These are phyloP conservation scores for Onthophagus taurus DNA, from an alignment of 1,140 invertebrate genomes.

Conservation along the genomic window DNA sequence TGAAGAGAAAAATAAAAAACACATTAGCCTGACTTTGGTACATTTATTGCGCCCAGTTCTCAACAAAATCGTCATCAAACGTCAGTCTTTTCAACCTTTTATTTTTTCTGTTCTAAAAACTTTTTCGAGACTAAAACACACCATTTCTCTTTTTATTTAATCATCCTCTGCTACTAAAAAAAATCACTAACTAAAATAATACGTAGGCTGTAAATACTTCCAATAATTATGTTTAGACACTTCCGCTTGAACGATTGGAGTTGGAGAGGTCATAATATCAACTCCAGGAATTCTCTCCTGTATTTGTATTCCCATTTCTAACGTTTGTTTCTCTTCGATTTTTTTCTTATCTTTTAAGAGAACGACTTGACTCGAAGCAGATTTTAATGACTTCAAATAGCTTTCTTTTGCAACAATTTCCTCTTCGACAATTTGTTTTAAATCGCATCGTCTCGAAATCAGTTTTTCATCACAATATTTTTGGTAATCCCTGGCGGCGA, in stretches of 20 bases:
- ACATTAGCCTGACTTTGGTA: too few relatives aligned
- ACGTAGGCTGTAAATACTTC: slow-evolving; percentile 12
- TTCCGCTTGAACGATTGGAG: slow-evolving; percentile 11
- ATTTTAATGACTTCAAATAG: not conserved
- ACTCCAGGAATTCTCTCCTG: slow-evolving; percentile 2
- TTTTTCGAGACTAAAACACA: too few relatives aligned
- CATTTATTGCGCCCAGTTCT: too few relatives aligned
- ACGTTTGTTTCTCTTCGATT: not conserved
- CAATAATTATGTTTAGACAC: slow-evolving; percentile 7
- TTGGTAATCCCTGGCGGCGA: slow-evolving; percentile 32
- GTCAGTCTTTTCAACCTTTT: too few relatives aligned
- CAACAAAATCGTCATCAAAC: too few relatives aligned
- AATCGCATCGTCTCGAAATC: not conserved
- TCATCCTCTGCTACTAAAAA: too few relatives aligned
- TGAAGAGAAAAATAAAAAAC: too few relatives aligned
- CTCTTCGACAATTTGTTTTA: not conserved
- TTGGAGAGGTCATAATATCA: slow-evolving; percentile 11
- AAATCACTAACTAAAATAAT: slow-evolving; percentile 16
- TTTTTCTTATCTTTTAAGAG: not conserved
- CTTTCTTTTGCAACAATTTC: not conserved
- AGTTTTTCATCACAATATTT: slow-evolving; percentile 25
- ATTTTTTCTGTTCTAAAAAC: too few relatives aligned
- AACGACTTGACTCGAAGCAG: too few relatives aligned
- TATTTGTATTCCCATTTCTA: not conserved
- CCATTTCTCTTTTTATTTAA: too few relatives aligned